Evolutionary conservation across 2,113 vertebrate genomes (phyloP), one percentile per base, ranked within the genome.

Genomic region (Oncorhynchus masou): DNA sequence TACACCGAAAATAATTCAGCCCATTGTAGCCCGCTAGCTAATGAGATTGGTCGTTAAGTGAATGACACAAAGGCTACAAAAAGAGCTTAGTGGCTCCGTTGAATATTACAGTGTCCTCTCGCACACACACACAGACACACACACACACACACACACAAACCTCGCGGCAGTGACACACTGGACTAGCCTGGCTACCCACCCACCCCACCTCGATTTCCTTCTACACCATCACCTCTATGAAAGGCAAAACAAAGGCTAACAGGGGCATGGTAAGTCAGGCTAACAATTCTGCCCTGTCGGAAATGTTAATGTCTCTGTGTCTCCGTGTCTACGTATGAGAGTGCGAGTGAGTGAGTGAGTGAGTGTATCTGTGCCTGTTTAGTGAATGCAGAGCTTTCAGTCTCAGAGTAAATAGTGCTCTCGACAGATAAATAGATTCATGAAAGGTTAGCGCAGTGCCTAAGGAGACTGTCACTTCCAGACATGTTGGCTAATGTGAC

Each of bases 11-110:
- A 97, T 97, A 96, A 96, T 96, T 96, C 96, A 95, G 95, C 94
- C 95, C 94, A 98, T 97, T 98, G 96, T 98, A 96, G 94, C 94
- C 94, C 94, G 93, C 95, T 94, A 96, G 96, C 96, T 99, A 98
- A 99, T 98, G 97, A 97, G 97, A 97, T 97, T 97, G 97, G 96
- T 97, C 95, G 96, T 98, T 97, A 98, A 98, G 96, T 98, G 97
- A 99, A 98, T 97, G 96, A 97, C 96, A 99, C 96, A 98, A 98
- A 98, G 95, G 94, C 95, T 95, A 95, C 92, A 87, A 83, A 95
- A 95, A 96, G 95, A 96, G 94, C 95, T 96, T 95, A 95, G 95
- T 94, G 95, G 95, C 95, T 96, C 94, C 95, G 94, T 94, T 96
- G 96, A 97, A 96, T 96, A 96, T 97, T 94, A 96, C 93, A 94